Conservation (phyloP, 2,797 vertebrate genomes). For the Calcarius lapponicus region DNA sequence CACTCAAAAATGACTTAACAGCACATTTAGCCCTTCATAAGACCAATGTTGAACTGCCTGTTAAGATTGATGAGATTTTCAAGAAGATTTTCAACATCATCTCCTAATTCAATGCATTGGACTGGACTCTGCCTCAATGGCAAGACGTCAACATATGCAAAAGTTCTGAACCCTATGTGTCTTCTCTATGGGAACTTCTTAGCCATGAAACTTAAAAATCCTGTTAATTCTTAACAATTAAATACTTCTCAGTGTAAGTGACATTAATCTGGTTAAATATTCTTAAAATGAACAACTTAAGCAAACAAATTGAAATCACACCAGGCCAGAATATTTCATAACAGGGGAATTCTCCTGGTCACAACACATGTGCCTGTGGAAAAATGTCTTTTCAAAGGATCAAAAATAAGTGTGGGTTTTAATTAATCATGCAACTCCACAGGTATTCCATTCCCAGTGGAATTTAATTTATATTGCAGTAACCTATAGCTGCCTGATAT, state of each 20-base stretch:
- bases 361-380: background rate
- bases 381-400: background rate
- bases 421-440: background rate
- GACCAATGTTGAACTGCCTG: background rate
- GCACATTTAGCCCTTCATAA: background rate
- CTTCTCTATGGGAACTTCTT: background rate
- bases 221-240: background rate
- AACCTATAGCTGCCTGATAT: background rate
- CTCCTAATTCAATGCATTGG: background rate
- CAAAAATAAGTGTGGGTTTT: background rate
- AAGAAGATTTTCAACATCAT: background rate
- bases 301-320: background rate
- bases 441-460: background rate
- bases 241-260: background rate
- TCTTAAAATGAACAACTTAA: background rate
- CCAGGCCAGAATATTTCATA: background rate
- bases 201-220: background rate
- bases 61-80: background rate
- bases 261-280: background rate
- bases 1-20: background rate
- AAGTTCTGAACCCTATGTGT: background rate
- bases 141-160: background rate
- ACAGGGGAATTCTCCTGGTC: background rate
- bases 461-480: background rate
- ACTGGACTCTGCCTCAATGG: background rate